A percentile compares a stretch with the other conserved stretches of the same genome.
Evolutionary conservation across 2,113 vertebrate genomes (phyloP).

Genomic region (Rhinichthys klamathensis): DNA sequence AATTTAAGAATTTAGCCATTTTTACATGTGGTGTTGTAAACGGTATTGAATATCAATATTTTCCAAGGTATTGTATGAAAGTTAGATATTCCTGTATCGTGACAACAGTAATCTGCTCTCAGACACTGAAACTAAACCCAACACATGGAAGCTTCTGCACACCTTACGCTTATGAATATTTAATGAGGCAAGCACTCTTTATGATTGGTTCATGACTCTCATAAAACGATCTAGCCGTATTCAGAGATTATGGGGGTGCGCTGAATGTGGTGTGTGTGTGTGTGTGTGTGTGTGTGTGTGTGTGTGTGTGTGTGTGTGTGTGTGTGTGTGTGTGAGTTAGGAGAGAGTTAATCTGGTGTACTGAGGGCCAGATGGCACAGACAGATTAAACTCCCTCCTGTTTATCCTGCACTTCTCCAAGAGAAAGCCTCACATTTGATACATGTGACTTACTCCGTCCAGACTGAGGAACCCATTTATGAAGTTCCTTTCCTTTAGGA

Average conservation of each 20-base stretch:
- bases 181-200: neutral
- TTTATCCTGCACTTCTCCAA: conserved; percentile 50
- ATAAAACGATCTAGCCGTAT: no score
- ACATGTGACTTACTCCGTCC: neutral
- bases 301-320: neutral
- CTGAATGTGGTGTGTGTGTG: no score
- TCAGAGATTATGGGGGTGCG: no score
- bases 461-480: neutral
- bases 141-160: neutral
- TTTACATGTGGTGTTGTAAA: no score
- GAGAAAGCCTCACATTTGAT: conserved; percentile 50
- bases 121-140: no score
- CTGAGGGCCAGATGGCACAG: conserved; percentile 70
- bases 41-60: no score
- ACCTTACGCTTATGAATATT: neutral
- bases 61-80: no score
- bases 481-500: neutral
- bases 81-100: no score
- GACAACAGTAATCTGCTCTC: no score
- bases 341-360: conserved; percentile 70
- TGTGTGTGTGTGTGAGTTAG: conserved; percentile 35
- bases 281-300: neutral
- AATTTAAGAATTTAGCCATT: no score
- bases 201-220: no score
- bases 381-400: conserved; percentile 67